Evolutionary conservation across 2,888 invertebrate genomes (phyloP).

Genomic region (Crocallis elinguaria): DNA sequence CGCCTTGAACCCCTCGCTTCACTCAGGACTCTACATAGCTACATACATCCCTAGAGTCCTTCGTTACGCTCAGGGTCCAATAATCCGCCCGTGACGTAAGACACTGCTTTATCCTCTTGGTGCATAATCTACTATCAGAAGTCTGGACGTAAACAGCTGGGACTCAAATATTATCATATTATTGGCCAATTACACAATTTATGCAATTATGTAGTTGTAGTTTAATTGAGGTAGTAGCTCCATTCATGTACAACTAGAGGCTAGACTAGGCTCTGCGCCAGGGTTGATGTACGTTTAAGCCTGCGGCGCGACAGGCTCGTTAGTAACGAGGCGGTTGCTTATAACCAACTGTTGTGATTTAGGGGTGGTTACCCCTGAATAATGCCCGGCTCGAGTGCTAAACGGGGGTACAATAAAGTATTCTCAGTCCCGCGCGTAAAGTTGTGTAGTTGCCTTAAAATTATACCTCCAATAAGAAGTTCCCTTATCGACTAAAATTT

Average conservation of each 20-base stretch:
- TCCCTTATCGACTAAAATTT: no score
- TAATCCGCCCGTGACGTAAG: no score
- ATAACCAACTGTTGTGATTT: conserved; percentile 17
- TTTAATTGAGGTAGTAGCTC: not conserved
- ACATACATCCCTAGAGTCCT: no score
- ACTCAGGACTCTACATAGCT: no score
- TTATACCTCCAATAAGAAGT: not conserved
- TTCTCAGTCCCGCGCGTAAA: not conserved
- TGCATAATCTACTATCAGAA: no score
- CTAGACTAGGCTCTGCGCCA: conserved; percentile 9
- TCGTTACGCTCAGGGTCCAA: no score
- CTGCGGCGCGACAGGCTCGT: conserved; percentile 3
- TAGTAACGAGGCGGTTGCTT: conserved; percentile 1
- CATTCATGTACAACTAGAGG: not conserved
- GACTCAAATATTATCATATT: no score
- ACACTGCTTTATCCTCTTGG: no score
- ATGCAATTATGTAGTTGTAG: not conserved
- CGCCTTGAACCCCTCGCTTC: no score
- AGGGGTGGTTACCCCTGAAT: conserved; percentile 17
- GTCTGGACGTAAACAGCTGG: no score
- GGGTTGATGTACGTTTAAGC: conserved; percentile 13
- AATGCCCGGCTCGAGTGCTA: conserved; percentile 4
- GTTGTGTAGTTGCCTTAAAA: not conserved
- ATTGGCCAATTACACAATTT: no score
- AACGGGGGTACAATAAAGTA: not conserved